phyloP scores from a whole-genome alignment of 2,888 invertebrate species.

The Cynaeus angustus region DNA sequence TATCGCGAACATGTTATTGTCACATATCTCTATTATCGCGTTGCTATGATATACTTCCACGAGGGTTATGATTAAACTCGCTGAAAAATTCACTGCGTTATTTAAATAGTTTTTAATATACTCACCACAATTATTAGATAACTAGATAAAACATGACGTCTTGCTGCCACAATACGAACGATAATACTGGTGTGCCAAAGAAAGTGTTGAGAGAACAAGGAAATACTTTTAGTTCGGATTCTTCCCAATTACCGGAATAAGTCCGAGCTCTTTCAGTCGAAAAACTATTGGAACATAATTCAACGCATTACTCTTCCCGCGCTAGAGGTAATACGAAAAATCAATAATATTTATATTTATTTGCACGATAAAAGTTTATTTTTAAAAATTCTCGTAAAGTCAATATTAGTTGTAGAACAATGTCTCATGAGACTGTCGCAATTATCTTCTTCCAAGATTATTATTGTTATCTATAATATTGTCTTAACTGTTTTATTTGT shows the following conservation, averaged over 20 bases:
- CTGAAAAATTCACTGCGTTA: too few relatives aligned
- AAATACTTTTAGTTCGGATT: not conserved
- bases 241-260: slow-evolving; percentile 4
- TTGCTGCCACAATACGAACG: slow-evolving; percentile 21
- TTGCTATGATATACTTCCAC: slow-evolving; percentile 4
- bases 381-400: slow-evolving; percentile 15
- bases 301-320: slow-evolving; percentile 9
- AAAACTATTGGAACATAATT: slow-evolving; percentile 17
- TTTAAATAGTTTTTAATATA: slow-evolving; percentile 7
- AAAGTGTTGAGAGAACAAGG: slow-evolving; percentile 1
- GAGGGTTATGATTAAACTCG: not conserved
- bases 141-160: slow-evolving; percentile 35
- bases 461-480: slow-evolving; percentile 14
- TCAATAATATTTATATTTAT: slow-evolving; percentile 34
- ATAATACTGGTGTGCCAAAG: slow-evolving; percentile 9
- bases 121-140: slow-evolving; percentile 28
- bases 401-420: slow-evolving; percentile 12
- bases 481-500: not conserved
- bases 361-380: slow-evolving; percentile 21
- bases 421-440: slow-evolving; percentile 5
- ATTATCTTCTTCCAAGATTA: slow-evolving; percentile 5
- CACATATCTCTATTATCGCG: not conserved
- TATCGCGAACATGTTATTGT: slow-evolving; percentile 1
- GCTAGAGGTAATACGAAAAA: slow-evolving; percentile 15
- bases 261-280: not conserved